Percentiles rank a stretch among this genome's conserved stretches.
phyloP scores from a whole-genome alignment of 2,113 vertebrate genomes.

The Phodopus roborovskii region DNA sequence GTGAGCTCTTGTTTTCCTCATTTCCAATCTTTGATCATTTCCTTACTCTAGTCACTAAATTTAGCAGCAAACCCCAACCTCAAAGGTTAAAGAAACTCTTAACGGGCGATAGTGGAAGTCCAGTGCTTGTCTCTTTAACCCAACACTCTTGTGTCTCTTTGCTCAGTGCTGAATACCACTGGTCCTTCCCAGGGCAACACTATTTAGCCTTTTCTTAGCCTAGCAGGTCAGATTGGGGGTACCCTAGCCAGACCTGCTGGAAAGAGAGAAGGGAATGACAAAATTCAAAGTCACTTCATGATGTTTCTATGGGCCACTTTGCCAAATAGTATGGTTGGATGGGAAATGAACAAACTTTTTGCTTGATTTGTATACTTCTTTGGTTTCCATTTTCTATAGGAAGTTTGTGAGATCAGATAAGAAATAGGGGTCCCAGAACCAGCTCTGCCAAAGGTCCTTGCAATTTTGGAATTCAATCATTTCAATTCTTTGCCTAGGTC shows the following conservation, averaged over 20 bases:
- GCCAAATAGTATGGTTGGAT: not conserved
- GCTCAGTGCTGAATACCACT: not conserved
- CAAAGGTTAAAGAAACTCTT: not conserved
- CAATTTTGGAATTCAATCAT: not conserved
- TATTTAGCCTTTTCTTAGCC: not conserved
- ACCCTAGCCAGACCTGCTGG: not conserved
- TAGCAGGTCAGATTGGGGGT: not conserved
- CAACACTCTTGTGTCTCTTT: not conserved
- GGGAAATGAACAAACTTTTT: not conserved
- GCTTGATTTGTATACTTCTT: not conserved
- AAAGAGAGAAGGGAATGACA: not conserved
- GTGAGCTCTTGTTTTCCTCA: not conserved
- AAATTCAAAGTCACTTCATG: not conserved
- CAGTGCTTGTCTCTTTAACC: fast-evolving
- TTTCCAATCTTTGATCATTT: not conserved
- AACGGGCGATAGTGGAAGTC: not conserved
- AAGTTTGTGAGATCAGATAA: not conserved
- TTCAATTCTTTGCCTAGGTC: not conserved
- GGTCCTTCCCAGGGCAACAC: not conserved
- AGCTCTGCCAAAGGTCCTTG: not conserved
- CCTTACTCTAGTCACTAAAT: not conserved
- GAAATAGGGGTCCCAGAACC: not conserved
- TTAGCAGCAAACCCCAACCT: not conserved
- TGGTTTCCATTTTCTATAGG: not conserved
- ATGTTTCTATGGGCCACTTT: not conserved